Percentiles rank a stretch among this genome's conserved stretches.
phyloP scores from a whole-genome alignment of 2,888 invertebrate species.

The Hypena proboscidalis region DNA sequence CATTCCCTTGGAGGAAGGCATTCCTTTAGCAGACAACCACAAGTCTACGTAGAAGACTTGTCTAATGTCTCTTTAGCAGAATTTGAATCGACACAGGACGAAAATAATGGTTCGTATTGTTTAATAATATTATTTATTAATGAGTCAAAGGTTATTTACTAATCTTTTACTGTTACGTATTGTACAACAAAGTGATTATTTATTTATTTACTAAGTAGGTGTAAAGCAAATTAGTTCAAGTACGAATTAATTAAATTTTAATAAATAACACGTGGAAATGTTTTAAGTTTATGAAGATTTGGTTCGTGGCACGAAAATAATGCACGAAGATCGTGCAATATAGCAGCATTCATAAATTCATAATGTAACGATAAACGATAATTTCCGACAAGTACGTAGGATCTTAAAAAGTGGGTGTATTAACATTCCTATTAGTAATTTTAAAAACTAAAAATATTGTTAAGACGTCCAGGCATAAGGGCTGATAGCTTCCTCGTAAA shows the following conservation, averaged over 20 bases:
- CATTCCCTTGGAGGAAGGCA: slow-evolving; percentile 79
- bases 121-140: slow-evolving; percentile 7
- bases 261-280: slow-evolving; percentile 19
- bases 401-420: no score
- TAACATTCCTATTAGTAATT: no score
- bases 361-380: no score
- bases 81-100: slow-evolving; percentile 75
- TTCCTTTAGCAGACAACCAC: slow-evolving; percentile 71
- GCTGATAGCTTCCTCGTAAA: no score
- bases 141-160: slow-evolving; percentile 14
- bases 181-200: slow-evolving; percentile 10
- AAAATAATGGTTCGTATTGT: slow-evolving; percentile 68
- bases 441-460: no score
- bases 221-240: slow-evolving; percentile 1
- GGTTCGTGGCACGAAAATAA: background rate
- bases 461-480: no score
- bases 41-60: slow-evolving; percentile 79
- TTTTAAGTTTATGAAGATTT: slow-evolving; percentile 17
- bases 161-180: slow-evolving; percentile 18
- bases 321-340: no score
- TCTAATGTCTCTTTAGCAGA: slow-evolving; percentile 75
- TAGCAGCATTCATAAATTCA: no score
- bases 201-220: slow-evolving; percentile 3
- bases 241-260: slow-evolving; percentile 11
- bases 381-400: no score